Conservation (phyloP, 2,113 vertebrate species). For the Sapayoa aenigma region DNA sequence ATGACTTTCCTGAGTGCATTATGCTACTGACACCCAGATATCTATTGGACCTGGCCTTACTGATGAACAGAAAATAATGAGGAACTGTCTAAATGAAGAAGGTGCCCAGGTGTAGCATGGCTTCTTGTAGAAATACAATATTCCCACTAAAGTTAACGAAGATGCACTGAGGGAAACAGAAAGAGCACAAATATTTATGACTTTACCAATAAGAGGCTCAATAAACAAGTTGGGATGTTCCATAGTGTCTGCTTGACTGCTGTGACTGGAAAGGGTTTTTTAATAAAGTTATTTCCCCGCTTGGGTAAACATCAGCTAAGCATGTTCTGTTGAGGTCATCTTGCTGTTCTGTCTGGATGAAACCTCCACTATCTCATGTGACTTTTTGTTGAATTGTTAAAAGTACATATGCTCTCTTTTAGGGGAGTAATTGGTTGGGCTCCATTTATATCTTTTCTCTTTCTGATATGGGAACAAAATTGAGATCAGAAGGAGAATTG, state of each 20-base stretch:
- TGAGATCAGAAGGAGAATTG: not conserved
- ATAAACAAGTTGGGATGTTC: not conserved
- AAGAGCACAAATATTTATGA: not conserved
- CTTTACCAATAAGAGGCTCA: not conserved
- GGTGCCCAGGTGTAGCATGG: not conserved
- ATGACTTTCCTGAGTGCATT: rapidly evolving
- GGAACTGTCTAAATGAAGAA: not conserved
- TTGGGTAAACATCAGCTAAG: not conserved
- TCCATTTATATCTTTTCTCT: not conserved
- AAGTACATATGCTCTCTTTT: rapidly evolving
- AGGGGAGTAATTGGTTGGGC: not conserved
- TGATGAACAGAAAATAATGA: not conserved
- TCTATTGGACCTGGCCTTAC: not conserved
- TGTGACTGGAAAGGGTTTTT: not conserved
- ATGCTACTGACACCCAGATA: not conserved
- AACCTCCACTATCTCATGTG: not conserved
- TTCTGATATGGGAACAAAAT: not conserved
- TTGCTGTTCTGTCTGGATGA: not conserved
- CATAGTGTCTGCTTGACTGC: too few species aligned
- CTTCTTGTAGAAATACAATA: not conserved
- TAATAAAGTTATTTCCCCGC: not conserved
- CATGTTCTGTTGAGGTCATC: not conserved
- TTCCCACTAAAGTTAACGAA: not conserved
- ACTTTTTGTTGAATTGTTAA: not conserved
- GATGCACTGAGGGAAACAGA: not conserved